Conservation (phyloP, 2,113 vertebrate genomes). For the Azemiops feae region DNA sequence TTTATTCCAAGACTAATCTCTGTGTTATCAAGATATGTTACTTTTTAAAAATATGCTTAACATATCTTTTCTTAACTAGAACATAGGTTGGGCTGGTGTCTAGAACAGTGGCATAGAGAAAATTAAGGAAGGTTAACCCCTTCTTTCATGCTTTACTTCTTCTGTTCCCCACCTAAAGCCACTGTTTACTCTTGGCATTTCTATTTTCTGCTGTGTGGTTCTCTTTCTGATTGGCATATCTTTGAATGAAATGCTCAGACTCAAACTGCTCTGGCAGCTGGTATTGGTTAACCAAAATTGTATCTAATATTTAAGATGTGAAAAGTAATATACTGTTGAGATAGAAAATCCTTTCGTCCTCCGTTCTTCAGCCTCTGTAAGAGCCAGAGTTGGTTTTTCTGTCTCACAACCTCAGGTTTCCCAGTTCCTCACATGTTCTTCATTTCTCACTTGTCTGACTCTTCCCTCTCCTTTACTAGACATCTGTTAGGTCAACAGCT, state of each 20-base stretch:
- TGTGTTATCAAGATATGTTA: neutral
- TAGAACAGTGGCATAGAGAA: too few species aligned
- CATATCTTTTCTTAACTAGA: neutral
- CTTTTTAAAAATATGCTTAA: neutral
- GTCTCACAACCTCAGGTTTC: conserved; percentile 19
- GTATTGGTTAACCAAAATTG: neutral
- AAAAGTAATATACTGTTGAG: neutral
- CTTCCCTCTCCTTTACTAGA: neutral
- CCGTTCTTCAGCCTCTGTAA: neutral
- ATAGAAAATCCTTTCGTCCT: neutral
- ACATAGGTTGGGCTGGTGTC: neutral
- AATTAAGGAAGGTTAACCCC: neutral
- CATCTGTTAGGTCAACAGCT: too few species aligned
- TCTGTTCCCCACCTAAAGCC: too few species aligned
- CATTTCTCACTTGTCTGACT: neutral
- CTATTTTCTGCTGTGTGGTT: neutral
- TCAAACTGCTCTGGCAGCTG: neutral
- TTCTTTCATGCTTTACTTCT: neutral
- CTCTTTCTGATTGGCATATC: neutral
- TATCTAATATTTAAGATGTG: neutral
- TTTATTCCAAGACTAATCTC: neutral
- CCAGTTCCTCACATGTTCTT: neutral
- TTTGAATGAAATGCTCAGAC: too few species aligned
- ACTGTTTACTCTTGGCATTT: neutral
- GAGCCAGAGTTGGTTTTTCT: conserved; percentile 23